phyloP scores from a whole-genome alignment of 1,140 invertebrate species.

The Daktulosphaira vitifoliae region DNA sequence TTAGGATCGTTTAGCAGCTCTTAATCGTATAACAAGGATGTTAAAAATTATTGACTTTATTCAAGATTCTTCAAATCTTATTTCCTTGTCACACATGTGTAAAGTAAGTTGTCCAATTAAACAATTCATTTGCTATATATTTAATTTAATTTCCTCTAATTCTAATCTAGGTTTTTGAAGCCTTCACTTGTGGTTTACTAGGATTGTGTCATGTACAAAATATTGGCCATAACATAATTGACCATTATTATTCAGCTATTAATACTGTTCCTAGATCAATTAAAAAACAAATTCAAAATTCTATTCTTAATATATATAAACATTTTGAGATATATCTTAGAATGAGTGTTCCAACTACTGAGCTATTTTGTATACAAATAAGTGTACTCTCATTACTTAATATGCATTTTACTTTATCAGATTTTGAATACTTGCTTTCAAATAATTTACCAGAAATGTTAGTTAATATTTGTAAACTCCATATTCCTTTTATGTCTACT shows the following conservation, averaged over 20 bases:
- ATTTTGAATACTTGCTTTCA: constrained; percentile 29
- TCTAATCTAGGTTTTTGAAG: constrained; percentile 18
- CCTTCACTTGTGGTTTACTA: constrained; percentile 23
- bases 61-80: constrained; percentile 24
- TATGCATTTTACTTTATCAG: constrained; percentile 26
- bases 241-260: constrained; percentile 39
- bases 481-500: constrained; percentile 30
- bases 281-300: constrained; percentile 44
- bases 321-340: constrained; percentile 42
- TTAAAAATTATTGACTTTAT: constrained; percentile 41
- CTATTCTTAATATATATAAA: constrained; percentile 46
- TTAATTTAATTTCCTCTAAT: no score
- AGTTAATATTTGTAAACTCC: constrained; percentile 3
- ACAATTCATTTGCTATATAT: background rate
- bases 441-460: constrained; percentile 30
- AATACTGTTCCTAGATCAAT: constrained; percentile 43
- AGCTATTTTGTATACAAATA: constrained; percentile 30
- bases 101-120: constrained; percentile 13
- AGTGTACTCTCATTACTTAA: constrained; percentile 28
- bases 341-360: constrained; percentile 18
- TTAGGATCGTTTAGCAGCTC: constrained; percentile 46
- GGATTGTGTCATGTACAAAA: constrained; percentile 39
- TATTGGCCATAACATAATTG: constrained; percentile 40
- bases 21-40: constrained; percentile 47
- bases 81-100: constrained; percentile 20